Conservation (phyloP, 2,888 invertebrate genomes). For the Pharmacophagus antenor region DNA sequence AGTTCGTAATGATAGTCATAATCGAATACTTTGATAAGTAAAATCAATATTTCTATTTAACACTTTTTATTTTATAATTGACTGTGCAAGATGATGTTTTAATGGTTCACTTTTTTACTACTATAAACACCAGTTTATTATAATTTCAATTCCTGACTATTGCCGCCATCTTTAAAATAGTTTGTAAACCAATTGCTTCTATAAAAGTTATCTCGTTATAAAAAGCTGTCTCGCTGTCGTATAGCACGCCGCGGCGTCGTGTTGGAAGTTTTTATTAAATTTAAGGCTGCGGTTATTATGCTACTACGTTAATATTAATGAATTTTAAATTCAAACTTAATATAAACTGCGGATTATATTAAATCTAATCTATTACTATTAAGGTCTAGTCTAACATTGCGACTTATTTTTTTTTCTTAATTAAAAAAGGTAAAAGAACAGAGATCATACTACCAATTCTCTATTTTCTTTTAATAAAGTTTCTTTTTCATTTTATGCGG, state of each 20-base stretch:
- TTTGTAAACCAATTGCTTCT: neutral
- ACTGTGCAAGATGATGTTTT: too few species aligned
- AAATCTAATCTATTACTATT: too few species aligned
- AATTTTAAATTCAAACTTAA: neutral
- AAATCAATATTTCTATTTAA: too few species aligned
- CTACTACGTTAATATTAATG: neutral
- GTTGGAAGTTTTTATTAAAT: constrained; percentile 12
- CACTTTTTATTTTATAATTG: too few species aligned
- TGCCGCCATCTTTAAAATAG: neutral
- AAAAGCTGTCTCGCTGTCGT: neutral
- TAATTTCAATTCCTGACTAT: too few species aligned
- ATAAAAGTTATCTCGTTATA: constrained; percentile 7
- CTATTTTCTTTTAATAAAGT: neutral
- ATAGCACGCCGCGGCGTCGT: neutral
- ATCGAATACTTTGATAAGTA: too few species aligned
- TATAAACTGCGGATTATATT: too few species aligned
- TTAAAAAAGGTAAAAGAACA: neutral
- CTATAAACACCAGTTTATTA: too few species aligned
- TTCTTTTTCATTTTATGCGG: neutral
- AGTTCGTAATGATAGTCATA: too few species aligned
- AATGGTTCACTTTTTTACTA: too few species aligned
- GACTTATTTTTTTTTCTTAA: too few species aligned
- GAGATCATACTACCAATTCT: neutral
- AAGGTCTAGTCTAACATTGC: too few species aligned
- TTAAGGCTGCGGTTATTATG: neutral